A percentile compares a stretch with the other conserved stretches of the same genome.
Evolutionary conservation across 2,797 vertebrate genomes (phyloP).

Genomic region (Tragopan temminckii): DNA sequence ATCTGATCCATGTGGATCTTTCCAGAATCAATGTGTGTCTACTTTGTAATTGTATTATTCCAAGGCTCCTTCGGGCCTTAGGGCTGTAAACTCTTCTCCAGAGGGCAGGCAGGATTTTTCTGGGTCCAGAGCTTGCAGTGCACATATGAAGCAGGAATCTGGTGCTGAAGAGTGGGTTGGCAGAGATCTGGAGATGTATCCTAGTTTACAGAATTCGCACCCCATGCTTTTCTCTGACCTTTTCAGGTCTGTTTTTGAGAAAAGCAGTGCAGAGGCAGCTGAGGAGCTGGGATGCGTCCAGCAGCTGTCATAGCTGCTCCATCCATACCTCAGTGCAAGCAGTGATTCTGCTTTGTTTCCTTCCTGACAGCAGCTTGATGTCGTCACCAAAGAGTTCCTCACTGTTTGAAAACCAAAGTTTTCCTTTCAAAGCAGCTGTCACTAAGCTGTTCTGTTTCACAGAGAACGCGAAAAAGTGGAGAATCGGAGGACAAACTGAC

Average conservation of each 20-base stretch:
- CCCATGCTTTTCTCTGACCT: neutral
- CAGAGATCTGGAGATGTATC: neutral
- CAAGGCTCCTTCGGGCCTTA: neutral
- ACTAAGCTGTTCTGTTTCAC: neutral
- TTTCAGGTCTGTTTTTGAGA: neutral
- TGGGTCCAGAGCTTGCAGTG: neutral
- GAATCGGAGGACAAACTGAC: neutral
- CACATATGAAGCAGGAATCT: neutral
- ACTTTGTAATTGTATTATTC: fast-evolving
- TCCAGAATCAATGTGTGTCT: neutral
- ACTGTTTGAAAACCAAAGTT: neutral
- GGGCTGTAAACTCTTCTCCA: neutral
- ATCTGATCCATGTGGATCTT: neutral
- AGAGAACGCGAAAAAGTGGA: neutral
- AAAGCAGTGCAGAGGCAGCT: neutral
- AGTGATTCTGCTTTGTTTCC: neutral
- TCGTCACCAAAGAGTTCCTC: neutral
- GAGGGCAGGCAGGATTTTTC: neutral
- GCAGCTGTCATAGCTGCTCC: neutral
- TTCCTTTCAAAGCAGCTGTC: neutral
- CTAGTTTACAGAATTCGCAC: neutral
- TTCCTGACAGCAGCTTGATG: neutral
- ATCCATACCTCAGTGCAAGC: neutral
- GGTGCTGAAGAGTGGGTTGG: neutral
- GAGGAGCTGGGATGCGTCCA: neutral